Percentiles rank a stretch among this genome's conserved stretches.
Evolutionary conservation across 2,797 vertebrate genomes (phyloP).

Genomic region (Sebastes iracundus): DNA sequence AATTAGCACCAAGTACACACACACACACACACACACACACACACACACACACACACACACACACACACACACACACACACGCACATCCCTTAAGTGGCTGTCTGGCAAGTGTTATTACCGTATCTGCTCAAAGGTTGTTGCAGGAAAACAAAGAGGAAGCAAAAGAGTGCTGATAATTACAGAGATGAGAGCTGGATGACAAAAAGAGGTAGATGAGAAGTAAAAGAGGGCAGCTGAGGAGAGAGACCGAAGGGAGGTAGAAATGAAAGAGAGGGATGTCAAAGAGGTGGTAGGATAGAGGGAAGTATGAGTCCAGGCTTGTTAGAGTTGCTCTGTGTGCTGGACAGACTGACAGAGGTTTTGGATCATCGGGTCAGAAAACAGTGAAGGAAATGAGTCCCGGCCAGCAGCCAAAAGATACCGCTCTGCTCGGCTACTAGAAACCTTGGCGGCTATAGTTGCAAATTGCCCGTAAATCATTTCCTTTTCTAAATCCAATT

Average conservation of each 20-base stretch:
- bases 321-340: conserved; percentile 11
- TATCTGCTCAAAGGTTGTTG: neutral
- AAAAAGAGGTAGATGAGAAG: neutral
- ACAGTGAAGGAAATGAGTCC: conserved; percentile 18
- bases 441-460: conserved; percentile 2
- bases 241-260: neutral
- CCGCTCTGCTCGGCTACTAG: conserved; percentile 11
- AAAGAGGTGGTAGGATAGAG: neutral
- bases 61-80: neutral
- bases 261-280: neutral
- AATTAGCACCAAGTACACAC: neutral
- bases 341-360: conserved; percentile 7
- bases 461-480: conserved; percentile 30
- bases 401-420: conserved; percentile 3
- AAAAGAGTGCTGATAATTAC: conserved; percentile 19
- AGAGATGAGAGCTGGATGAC: neutral
- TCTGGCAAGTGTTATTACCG: conserved; percentile 6
- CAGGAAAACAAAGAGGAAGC: conserved; percentile 11
- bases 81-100: neutral
- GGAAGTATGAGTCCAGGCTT: neutral
- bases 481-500: conserved; percentile 27
- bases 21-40: neutral
- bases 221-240: neutral
- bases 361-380: conserved; percentile 36
- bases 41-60: neutral